Conservation (phyloP, 2,888 invertebrate genomes). For the Tenthredo amoena region DNA sequence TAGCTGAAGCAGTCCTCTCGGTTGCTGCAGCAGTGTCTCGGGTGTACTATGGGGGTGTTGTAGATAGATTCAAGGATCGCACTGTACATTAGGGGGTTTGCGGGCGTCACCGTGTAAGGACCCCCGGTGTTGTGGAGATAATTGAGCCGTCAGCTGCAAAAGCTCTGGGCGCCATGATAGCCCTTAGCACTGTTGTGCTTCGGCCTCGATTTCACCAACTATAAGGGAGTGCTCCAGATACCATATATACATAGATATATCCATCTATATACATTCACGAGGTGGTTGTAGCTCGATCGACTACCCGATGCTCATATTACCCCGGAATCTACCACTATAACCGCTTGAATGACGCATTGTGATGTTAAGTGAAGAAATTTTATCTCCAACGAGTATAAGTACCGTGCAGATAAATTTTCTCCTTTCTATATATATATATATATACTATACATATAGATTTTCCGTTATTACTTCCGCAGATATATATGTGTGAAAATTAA, state of each 20-base stretch:
- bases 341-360: conserved; percentile 45
- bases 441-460: not conserved
- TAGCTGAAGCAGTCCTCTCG: not conserved
- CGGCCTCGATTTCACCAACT: conserved; percentile 54
- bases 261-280: not conserved
- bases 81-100: conserved; percentile 56
- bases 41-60: conserved; percentile 33
- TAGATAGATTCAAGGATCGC: conserved; percentile 40
- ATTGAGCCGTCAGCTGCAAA: conserved; percentile 77
- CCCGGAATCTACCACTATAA: conserved; percentile 45
- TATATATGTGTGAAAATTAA: not conserved
- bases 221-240: conserved; percentile 17
- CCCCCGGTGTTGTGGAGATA: conserved; percentile 70
- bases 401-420: not conserved
- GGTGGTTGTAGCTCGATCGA: not conserved
- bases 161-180: conserved; percentile 71
- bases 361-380: conserved; percentile 51
- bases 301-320: conserved; percentile 48
- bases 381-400: not conserved
- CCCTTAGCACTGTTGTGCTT: conserved; percentile 51
- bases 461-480: not conserved
- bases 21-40: conserved; percentile 8
- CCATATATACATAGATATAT: conserved; percentile 9
- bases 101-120: conserved; percentile 72
- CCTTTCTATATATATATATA: too few species aligned